These are phyloP conservation scores for Tenualosa thibaudeaui DNA, from an alignment of 2,797 vertebrate genomes.

Conservation along the genomic window DNA sequence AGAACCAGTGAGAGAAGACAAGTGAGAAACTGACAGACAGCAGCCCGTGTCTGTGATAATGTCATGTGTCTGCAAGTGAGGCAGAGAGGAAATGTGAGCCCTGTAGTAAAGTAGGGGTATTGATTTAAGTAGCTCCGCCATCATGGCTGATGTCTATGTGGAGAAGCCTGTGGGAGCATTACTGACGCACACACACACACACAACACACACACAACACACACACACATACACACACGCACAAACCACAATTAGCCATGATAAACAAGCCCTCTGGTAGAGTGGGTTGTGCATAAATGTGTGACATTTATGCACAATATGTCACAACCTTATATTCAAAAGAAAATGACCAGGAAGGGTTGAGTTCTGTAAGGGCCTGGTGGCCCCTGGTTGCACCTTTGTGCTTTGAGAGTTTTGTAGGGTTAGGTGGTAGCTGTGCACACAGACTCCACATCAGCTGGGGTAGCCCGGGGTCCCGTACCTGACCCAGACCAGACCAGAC, in stretches of 20 bases:
- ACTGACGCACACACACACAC: not conserved
- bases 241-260: not conserved
- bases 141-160: conserved; percentile 17
- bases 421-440: not conserved
- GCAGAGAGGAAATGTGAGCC: conserved; percentile 43
- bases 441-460: not conserved
- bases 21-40: conserved; percentile 25
- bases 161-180: conserved; percentile 21
- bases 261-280: not conserved
- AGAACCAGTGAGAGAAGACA: not conserved
- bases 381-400: not conserved
- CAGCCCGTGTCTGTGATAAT: not conserved
- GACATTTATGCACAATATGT: too few relatives aligned
- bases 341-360: not conserved
- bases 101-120: conserved; percentile 40
- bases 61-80: conserved; percentile 42
- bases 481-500: not conserved
- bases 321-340: not conserved
- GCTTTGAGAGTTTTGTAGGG: not conserved
- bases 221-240: not conserved
- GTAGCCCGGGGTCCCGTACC: not conserved
- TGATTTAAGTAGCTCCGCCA: conserved; percentile 31
- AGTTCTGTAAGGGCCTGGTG: not conserved
- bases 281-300: not conserved
- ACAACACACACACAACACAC: not conserved